A percentile compares a stretch with the other conserved stretches of the same genome.
These are phyloP conservation scores for Actinia tenebrosa DNA, from an alignment of 64 coral and sea anemone species.

Conservation along the genomic window DNA sequence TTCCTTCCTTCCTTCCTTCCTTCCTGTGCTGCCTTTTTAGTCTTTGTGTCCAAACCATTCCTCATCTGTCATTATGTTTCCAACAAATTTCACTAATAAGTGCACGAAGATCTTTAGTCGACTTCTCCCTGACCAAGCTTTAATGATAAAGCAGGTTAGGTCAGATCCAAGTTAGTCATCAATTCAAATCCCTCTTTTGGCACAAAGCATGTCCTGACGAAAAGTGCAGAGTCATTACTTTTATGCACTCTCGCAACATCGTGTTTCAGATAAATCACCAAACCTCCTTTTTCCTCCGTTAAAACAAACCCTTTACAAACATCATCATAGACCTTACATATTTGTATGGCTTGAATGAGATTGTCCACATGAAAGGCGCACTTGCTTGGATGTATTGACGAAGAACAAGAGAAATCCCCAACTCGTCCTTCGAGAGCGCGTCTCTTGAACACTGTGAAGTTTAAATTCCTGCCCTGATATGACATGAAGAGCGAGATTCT, in stretches of 20 bases:
- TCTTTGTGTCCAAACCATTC: too few relatives aligned
- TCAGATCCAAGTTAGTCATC: not conserved
- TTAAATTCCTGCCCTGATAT: not conserved
- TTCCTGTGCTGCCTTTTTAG: not conserved
- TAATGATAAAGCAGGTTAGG: not conserved
- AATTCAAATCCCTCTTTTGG: not conserved
- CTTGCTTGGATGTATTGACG: not conserved
- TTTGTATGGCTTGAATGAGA: not conserved
- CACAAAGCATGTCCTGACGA: not conserved
- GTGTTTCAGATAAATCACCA: not conserved
- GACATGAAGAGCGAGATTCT: not conserved
- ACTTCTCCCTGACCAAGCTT: not conserved
- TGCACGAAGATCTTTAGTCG: too few relatives aligned
- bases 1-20: too few relatives aligned
- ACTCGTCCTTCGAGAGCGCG: not conserved
- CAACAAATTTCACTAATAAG: too few relatives aligned
- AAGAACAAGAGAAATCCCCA: not conserved
- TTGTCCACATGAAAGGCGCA: not conserved
- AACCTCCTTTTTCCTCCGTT: not conserved
- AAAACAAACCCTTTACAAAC: constrained; percentile 16
- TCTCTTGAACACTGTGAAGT: not conserved
- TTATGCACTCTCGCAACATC: not conserved
- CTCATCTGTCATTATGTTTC: too few relatives aligned
- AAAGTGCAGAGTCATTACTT: not conserved
- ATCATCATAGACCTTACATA: not conserved